Conservation (phyloP, 2,888 invertebrate genomes). For the Micoletzkya japonica region DNA sequence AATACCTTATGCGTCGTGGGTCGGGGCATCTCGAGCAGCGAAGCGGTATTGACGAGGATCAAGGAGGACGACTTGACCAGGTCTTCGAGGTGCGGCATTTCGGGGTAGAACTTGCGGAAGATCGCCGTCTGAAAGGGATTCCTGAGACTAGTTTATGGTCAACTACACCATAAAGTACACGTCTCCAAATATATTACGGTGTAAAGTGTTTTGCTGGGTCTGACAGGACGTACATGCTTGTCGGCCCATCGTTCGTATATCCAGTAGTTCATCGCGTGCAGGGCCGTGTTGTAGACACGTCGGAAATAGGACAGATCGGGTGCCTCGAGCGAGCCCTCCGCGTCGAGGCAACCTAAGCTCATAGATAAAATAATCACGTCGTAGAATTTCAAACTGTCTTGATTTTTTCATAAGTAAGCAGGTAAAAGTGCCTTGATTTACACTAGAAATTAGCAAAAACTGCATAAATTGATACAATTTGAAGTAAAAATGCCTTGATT, state of each 20-base stretch:
- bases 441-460: no score
- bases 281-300: slow-evolving; percentile 26
- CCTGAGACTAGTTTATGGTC: no score
- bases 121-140: slow-evolving; percentile 20
- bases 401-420: no score
- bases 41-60: slow-evolving; percentile 25
- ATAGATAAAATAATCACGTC: background rate
- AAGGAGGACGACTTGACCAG: slow-evolving; percentile 14
- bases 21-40: slow-evolving; percentile 27
- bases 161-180: background rate
- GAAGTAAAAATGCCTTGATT: no score
- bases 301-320: slow-evolving; percentile 27
- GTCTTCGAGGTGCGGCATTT: slow-evolving; percentile 23
- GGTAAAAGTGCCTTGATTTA: no score
- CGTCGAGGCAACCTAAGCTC: slow-evolving; percentile 26
- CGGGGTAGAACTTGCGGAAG: slow-evolving; percentile 23
- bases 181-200: background rate
- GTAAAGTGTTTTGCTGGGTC: no score
- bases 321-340: slow-evolving; percentile 6
- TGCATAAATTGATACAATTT: no score
- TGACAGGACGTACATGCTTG: slow-evolving; percentile 12
- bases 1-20: slow-evolving; percentile 28
- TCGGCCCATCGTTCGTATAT: slow-evolving; percentile 22
- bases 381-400: no score
- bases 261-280: slow-evolving; percentile 26